Conservation (phyloP, 2,797 vertebrate species). For the Dipus sagitta region DNA sequence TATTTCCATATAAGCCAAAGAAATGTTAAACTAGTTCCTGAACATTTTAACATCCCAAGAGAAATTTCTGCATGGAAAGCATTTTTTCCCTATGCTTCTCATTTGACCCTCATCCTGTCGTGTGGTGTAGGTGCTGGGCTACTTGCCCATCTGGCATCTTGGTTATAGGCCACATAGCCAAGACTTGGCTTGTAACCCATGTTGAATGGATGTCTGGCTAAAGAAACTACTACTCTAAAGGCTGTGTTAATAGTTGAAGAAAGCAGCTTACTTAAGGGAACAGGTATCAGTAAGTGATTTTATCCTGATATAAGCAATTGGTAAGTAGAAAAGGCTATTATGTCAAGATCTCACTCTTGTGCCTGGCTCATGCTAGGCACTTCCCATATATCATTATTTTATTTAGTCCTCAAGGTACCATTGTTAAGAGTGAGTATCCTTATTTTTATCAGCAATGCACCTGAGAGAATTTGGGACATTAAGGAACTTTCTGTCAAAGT, state of each 20-base stretch:
- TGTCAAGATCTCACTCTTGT: neutral
- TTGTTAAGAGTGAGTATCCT: neutral
- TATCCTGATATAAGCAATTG: neutral
- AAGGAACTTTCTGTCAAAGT: neutral
- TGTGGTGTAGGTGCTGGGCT: too few species aligned
- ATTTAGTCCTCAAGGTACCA: neutral
- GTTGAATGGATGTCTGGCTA: neutral
- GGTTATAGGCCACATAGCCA: neutral
- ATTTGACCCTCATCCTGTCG: neutral
- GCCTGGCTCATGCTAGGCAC: neutral
- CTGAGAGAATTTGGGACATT: conserved; percentile 17
- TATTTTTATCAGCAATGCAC: neutral
- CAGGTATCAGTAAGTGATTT: neutral
- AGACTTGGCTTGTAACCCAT: neutral
- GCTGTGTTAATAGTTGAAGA: neutral
- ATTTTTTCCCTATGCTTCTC: neutral
- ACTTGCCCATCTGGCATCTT: neutral
- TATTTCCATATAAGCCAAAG: conserved; percentile 25
- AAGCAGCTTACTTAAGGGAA: neutral
- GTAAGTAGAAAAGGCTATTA: neutral
- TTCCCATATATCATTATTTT: neutral
- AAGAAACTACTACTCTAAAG: neutral
- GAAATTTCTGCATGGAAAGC: neutral
- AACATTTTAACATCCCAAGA: conserved; percentile 32
- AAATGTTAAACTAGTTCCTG: conserved; percentile 42